Evolutionary conservation across 2,113 vertebrate species (phyloP), one percentile per base, ranked within the genome.

Genomic region (Gymnocephalus cernua): DNA sequence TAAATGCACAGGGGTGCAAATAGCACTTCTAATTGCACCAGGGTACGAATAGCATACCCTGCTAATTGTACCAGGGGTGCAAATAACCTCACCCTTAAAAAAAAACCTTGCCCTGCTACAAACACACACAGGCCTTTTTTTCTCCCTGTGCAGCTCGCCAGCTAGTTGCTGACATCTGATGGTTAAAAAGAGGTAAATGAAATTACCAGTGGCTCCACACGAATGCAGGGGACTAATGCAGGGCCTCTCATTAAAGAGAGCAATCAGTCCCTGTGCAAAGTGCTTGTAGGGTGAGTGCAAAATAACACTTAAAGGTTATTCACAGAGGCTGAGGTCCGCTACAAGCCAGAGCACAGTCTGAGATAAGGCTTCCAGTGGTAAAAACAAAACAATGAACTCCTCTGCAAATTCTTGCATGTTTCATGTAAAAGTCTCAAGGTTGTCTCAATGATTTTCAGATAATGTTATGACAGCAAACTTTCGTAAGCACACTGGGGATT

Each of bases 131-230:
- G 25, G 44, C 7, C 54, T 48, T 59, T 45, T 59, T 71, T 61
- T 71, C 25, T 74, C n/a, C n/a, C 27, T 14, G 6, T 61, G 21
- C 73, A 78, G 59, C 70, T 67, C 29, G 47, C 74, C 66, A 87
- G 89, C 86, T 86, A 87, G 78, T 88, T 86, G 77, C 90, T 93
- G 93, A 93, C 90, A 93, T 91, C 89, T 93, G 90, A 92, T 92
- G 90, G 89, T 87, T 93, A 90, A 88, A 41, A 89, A 78, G 48
- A 74, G 84, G 82, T 90, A 90, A 88, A 93, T 92, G 87, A 83
- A 93, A 93, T 89, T 85, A 80, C 64, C 51, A 25, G 63, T 62
- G 48, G 27, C 61, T 77, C 74, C 35, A 65, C 58, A 72, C 66
- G 54, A 59, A 50, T 8, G 38, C 74, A 54, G 32, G n/a, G 35